Evolutionary conservation across 2,797 vertebrate genomes (phyloP).

Genomic region (Salmo trutta): DNA sequence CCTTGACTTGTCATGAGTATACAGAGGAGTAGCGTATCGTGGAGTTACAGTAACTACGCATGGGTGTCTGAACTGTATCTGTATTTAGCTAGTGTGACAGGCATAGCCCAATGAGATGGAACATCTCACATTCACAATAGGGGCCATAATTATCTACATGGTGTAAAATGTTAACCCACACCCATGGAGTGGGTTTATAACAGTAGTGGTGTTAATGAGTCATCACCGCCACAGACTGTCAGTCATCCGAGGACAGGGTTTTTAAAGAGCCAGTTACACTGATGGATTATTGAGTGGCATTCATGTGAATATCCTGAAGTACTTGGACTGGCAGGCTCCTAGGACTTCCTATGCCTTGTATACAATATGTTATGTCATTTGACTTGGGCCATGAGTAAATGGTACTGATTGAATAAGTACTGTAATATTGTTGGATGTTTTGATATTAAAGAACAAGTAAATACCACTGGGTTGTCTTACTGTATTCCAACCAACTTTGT

Average conservation of each 20-base stretch:
- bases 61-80: neutral
- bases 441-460: neutral
- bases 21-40: neutral
- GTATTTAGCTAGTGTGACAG: conserved; percentile 21
- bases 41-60: neutral
- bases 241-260: neutral
- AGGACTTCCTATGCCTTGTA: neutral
- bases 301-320: too few species aligned
- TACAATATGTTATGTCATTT: neutral
- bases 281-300: too few species aligned
- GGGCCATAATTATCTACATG: neutral
- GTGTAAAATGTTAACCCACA: conserved; percentile 33
- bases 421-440: neutral
- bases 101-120: neutral
- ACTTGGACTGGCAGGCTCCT: too few species aligned
- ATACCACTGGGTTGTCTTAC: neutral
- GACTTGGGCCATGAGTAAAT: neutral
- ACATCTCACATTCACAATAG: neutral
- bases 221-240: neutral
- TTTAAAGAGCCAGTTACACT: neutral
- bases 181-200: neutral
- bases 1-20: neutral
- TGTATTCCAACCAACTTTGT: neutral
- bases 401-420: neutral
- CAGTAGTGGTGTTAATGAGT: conserved; percentile 6